Conservation (phyloP, 1,140 invertebrate genomes). For the Papilio xuthus region DNA sequence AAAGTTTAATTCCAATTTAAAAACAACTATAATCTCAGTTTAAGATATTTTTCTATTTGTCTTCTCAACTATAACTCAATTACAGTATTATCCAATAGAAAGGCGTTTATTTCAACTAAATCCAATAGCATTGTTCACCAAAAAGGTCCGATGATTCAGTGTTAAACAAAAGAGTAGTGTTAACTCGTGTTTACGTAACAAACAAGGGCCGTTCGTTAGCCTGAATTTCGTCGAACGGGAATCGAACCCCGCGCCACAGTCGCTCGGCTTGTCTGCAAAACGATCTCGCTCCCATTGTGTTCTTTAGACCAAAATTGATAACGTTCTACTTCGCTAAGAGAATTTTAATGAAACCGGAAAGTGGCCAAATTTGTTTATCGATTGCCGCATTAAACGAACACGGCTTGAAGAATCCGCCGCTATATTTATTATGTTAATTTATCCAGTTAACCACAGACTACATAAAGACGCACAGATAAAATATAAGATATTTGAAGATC, state of each 20-base stretch:
- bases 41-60: neutral
- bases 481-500: slow-evolving; percentile 45
- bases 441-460: slow-evolving; percentile 15
- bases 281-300: slow-evolving; percentile 71
- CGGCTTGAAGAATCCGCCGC: slow-evolving; percentile 16
- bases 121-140: slow-evolving; percentile 3
- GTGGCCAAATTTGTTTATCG: slow-evolving; percentile 39
- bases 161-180: slow-evolving; percentile 45
- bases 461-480: slow-evolving; percentile 44
- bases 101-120: neutral
- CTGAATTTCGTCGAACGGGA: slow-evolving; percentile 66
- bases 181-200: slow-evolving; percentile 41
- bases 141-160: slow-evolving; percentile 11
- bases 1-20: neutral
- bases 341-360: slow-evolving; percentile 62
- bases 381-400: slow-evolving; percentile 13
- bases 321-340: slow-evolving; percentile 59
- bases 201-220: slow-evolving; percentile 56
- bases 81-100: neutral
- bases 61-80: neutral
- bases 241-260: slow-evolving; percentile 54
- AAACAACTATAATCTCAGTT: neutral
- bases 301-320: slow-evolving; percentile 58
- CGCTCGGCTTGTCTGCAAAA: slow-evolving; percentile 53
- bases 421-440: slow-evolving; percentile 28